Evolutionary conservation across 2,888 invertebrate genomes (phyloP).

Genomic region (Ichneumoninae sp.): DNA sequence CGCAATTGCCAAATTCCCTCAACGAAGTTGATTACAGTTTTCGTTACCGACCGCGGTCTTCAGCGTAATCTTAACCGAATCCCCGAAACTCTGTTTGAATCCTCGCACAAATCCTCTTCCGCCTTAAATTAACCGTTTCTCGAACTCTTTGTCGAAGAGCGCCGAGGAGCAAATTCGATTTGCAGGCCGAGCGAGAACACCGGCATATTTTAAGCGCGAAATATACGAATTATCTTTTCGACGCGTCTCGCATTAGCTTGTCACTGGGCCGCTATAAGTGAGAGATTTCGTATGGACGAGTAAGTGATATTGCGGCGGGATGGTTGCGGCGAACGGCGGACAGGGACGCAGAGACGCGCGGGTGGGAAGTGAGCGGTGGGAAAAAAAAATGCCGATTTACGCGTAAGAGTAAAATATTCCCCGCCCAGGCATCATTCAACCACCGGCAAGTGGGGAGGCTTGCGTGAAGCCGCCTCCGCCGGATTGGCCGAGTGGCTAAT

Average conservation of each 20-base stretch:
- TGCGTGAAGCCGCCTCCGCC: slow-evolving; percentile 82
- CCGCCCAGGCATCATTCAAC: slow-evolving; percentile 84
- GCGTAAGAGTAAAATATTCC: slow-evolving; percentile 82
- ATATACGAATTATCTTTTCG: background rate
- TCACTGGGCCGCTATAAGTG: background rate
- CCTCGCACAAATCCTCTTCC: background rate
- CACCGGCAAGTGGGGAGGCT: slow-evolving; percentile 79
- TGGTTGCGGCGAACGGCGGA: background rate
- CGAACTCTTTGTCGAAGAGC: background rate
- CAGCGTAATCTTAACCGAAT: background rate
- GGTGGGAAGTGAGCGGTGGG: slow-evolving; percentile 62
- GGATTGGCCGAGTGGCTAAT: slow-evolving; percentile 85
- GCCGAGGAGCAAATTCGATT: background rate
- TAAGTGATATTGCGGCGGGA: slow-evolving; percentile 25
- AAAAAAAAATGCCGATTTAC: slow-evolving; percentile 78
- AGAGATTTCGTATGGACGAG: slow-evolving; percentile 32
- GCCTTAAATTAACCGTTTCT: background rate
- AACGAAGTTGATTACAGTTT: background rate
- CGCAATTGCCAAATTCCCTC: no score
- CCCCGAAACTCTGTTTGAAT: background rate
- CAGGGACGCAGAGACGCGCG: background rate
- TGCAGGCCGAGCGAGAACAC: background rate
- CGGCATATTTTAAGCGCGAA: background rate
- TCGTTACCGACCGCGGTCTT: background rate
- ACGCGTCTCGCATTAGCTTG: background rate